Conservation (phyloP, 2,797 vertebrate species). For the Oreonectes daqikongensis region DNA sequence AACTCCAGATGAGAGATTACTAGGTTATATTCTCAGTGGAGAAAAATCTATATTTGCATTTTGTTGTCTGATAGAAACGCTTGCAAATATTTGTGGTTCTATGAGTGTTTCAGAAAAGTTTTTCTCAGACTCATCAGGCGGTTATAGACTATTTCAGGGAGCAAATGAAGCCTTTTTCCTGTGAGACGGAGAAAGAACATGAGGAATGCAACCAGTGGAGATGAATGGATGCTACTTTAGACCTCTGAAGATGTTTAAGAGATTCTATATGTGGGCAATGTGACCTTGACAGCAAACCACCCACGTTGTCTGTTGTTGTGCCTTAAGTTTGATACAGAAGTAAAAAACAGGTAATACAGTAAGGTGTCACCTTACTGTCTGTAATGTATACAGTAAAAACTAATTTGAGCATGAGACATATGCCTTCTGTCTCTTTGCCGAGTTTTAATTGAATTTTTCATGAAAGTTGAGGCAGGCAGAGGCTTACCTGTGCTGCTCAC, state of each 20-base stretch:
- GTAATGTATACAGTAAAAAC: constrained; percentile 14
- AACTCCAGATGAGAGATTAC: neutral
- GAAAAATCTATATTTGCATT: neutral
- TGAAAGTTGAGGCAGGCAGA: constrained; percentile 29
- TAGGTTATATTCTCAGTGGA: neutral
- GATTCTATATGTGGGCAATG: neutral
- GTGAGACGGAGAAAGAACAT: constrained; percentile 10
- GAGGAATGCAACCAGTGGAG: neutral
- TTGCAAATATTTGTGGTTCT: neutral
- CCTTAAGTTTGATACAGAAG: neutral
- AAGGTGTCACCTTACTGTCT: neutral
- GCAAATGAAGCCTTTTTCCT: constrained; percentile 19
- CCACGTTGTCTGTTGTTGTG: neutral
- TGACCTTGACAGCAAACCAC: constrained; percentile 10
- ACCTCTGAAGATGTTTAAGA: neutral
- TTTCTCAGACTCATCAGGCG: neutral
- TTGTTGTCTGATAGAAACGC: neutral
- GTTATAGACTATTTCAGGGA: constrained; percentile 8
- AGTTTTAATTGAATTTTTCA: constrained; percentile 42
- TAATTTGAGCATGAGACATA: constrained; percentile 35
- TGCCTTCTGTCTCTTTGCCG: constrained; percentile 34
- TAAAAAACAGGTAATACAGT: constrained; percentile 15
- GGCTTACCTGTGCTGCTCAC: constrained; percentile 45
- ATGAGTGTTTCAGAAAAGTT: neutral
- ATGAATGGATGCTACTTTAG: constrained; percentile 11